Conservation (phyloP, 2,797 vertebrate genomes). For the Catamblyrhynchus diadema region DNA sequence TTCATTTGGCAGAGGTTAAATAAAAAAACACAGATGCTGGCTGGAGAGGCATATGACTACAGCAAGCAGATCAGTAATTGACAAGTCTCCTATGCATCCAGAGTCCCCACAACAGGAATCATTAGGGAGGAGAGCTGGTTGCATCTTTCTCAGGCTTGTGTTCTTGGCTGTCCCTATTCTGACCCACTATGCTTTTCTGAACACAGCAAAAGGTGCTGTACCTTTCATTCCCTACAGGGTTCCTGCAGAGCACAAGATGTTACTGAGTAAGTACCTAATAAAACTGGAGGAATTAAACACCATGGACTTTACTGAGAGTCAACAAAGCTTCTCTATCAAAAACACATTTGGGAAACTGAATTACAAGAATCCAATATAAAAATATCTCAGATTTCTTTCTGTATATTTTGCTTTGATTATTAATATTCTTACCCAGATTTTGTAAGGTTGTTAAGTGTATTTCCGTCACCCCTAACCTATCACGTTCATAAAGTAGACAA, state of each 20-base stretch:
- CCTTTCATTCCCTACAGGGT: not conserved
- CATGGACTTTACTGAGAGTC: constrained; percentile 9
- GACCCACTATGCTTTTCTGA: not conserved
- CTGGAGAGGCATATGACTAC: constrained; percentile 73
- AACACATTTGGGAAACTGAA: not conserved
- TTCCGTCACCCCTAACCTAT: not conserved
- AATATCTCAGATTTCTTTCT: not conserved
- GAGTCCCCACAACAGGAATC: not conserved
- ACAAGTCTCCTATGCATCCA: constrained; percentile 45
- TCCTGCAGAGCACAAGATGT: not conserved
- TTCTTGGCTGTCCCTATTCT: not conserved
- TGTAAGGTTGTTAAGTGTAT: not conserved
- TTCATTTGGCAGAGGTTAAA: constrained; percentile 74
- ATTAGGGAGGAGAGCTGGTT: constrained; percentile 21
- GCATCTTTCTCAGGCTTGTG: not conserved
- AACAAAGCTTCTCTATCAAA: not conserved
- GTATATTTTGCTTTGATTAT: not conserved
- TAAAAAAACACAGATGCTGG: constrained; percentile 73
- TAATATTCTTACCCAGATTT: not conserved
- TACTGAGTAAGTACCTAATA: not conserved
- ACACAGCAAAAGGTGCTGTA: not conserved
- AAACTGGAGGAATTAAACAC: constrained; percentile 28
- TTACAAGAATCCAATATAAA: not conserved
- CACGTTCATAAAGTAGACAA: not conserved
- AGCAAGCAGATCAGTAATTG: constrained; percentile 73